A percentile compares a stretch with the other conserved stretches of the same genome.
phyloP scores from a whole-genome alignment of 2,113 vertebrate genomes.

The Anarrhichthys ocellatus region DNA sequence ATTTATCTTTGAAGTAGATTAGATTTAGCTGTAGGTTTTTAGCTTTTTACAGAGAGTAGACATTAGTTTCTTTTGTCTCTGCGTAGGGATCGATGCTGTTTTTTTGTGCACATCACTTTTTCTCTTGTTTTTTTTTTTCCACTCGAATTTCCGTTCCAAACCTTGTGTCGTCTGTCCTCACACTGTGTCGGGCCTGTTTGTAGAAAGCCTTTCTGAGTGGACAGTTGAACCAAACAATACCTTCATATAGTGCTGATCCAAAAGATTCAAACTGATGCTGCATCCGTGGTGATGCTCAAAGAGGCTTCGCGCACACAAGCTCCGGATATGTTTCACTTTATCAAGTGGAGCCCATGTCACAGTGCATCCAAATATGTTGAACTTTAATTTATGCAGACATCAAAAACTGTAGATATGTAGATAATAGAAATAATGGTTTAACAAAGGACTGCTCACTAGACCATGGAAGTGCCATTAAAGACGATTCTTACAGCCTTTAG shows the following conservation, averaged over 20 bases:
- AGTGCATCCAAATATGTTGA: slow-evolving; percentile 56
- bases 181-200: slow-evolving; percentile 42
- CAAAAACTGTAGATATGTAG: slow-evolving; percentile 76
- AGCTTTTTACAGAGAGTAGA: slow-evolving; percentile 56
- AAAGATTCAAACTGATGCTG: slow-evolving; percentile 43
- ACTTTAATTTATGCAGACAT: slow-evolving; percentile 68
- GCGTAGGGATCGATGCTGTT: slow-evolving; percentile 63
- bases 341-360: slow-evolving; percentile 38
- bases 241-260: slow-evolving; percentile 39
- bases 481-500: slow-evolving; percentile 73
- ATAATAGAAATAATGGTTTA: slow-evolving; percentile 66
- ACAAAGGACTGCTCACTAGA: slow-evolving; percentile 72
- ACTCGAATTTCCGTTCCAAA: slow-evolving; percentile 58
- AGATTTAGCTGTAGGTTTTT: slow-evolving; percentile 62
- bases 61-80: slow-evolving; percentile 46
- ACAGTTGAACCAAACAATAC: slow-evolving; percentile 57
- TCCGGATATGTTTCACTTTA: not conserved
- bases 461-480: slow-evolving; percentile 80
- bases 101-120: slow-evolving; percentile 65
- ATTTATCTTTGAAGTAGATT: slow-evolving; percentile 71
- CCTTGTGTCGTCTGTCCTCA: slow-evolving; percentile 53
- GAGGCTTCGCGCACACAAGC: slow-evolving; percentile 20
- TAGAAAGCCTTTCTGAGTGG: slow-evolving; percentile 42
- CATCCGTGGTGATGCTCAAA: not conserved
- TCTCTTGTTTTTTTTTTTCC: slow-evolving; percentile 54